These are phyloP conservation scores for Onychomys torridus DNA, from an alignment of 2,797 vertebrate genomes.

Conservation along the genomic window DNA sequence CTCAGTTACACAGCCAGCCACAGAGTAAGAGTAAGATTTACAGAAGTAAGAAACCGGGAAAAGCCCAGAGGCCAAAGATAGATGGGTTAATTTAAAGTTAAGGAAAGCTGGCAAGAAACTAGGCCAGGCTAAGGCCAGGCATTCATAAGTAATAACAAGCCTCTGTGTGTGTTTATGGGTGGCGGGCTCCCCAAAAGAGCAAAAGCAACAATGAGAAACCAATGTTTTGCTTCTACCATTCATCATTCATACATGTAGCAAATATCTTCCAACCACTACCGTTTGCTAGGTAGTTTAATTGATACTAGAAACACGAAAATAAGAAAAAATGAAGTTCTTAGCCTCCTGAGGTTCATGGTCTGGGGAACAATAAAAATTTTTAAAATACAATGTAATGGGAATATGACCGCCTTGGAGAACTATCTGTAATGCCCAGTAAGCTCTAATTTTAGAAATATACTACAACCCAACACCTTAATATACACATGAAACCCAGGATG, in stretches of 20 bases:
- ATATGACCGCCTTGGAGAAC: slow-evolving; percentile 13
- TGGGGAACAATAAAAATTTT: not conserved
- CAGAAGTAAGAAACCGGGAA: too few relatives aligned
- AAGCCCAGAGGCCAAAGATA: too few relatives aligned
- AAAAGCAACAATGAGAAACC: not conserved
- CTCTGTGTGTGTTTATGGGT: too few relatives aligned
- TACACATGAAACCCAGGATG: not conserved
- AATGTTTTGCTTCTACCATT: not conserved
- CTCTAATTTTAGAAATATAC: not conserved
- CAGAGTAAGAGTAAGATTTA: too few relatives aligned
- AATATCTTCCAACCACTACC: slow-evolving; percentile 13
- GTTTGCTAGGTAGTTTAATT: not conserved
- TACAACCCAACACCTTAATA: slow-evolving; percentile 9
- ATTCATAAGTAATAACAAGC: too few relatives aligned
- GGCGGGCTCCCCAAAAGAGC: too few relatives aligned
- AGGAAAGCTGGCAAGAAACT: too few relatives aligned
- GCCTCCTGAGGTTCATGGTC: not conserved
- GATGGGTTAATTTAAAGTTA: too few relatives aligned
- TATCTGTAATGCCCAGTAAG: not conserved
- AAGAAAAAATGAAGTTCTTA: not conserved
- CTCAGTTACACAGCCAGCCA: too few relatives aligned
- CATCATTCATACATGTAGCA: not conserved
- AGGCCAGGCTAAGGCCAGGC: too few relatives aligned
- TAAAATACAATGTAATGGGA: not conserved
- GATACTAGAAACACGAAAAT: not conserved